Evolutionary conservation across 2,797 vertebrate species (phyloP).

Genomic region (Phalanger gymnotis): DNA sequence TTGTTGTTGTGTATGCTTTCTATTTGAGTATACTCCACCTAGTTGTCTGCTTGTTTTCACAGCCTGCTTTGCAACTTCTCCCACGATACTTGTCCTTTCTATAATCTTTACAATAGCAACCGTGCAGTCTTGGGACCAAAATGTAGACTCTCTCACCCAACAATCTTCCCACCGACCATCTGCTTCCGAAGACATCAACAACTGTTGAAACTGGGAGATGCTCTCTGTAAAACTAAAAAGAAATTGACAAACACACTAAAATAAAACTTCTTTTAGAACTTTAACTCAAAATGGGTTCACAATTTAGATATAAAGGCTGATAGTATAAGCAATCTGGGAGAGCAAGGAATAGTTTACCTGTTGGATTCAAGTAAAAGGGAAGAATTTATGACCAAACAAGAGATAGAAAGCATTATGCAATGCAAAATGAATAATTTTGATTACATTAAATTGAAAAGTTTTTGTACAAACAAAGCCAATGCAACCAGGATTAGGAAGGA

Average conservation of each 20-base stretch:
- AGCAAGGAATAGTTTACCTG: too few species aligned
- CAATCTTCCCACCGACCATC: constrained; percentile 75
- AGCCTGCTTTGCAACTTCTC: constrained; percentile 72
- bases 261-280: constrained; percentile 54
- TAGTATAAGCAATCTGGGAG: too few species aligned
- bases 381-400: too few species aligned
- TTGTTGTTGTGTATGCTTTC: constrained; percentile 28
- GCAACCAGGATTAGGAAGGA: too few species aligned
- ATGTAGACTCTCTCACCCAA: constrained; percentile 69
- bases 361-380: too few species aligned
- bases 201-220: constrained; percentile 57
- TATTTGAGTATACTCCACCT: constrained; percentile 69
- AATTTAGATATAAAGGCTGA: too few species aligned
- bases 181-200: constrained; percentile 67
- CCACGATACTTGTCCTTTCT: constrained; percentile 77
- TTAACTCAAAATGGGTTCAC: too few species aligned
- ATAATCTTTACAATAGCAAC: constrained; percentile 78
- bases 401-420: too few species aligned
- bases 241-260: constrained; percentile 61
- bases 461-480: too few species aligned
- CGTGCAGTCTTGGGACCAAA: constrained; percentile 71
- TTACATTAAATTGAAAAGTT: too few species aligned
- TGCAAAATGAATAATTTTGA: too few species aligned
- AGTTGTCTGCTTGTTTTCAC: constrained; percentile 76
- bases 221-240: constrained; percentile 31